Conservation (phyloP, 2,888 invertebrate species). For the Drepanosiphum platanoidis region DNA sequence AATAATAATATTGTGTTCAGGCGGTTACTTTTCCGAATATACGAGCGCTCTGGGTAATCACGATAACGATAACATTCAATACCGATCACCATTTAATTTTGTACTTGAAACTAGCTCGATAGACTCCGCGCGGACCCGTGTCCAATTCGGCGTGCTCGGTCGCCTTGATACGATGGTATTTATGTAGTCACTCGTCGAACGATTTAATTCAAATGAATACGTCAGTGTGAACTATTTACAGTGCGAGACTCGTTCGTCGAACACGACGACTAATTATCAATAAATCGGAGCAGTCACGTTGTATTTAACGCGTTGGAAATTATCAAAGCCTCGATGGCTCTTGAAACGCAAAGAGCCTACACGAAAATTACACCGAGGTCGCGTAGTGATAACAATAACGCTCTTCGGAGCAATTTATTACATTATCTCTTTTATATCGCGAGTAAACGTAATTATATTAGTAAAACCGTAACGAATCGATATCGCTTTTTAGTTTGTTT, state of each 20-base stretch:
- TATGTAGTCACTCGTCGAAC: not conserved
- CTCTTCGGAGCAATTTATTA: not conserved
- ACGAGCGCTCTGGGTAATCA: not conserved
- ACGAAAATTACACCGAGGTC: not conserved
- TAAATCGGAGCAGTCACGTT: too few relatives aligned
- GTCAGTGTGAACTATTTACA: too few relatives aligned
- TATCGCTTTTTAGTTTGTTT: not conserved
- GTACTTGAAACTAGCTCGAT: constrained; percentile 32
- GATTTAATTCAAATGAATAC: not conserved
- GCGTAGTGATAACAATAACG: not conserved
- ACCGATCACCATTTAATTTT: not conserved
- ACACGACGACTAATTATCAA: too few relatives aligned
- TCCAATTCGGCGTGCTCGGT: not conserved
- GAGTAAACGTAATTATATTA: not conserved
- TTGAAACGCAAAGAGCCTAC: not conserved
- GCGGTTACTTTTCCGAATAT: not conserved
- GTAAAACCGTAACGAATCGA: not conserved
- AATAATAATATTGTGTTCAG: not conserved
- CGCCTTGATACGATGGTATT: not conserved
- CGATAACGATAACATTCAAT: not conserved
- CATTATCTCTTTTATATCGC: not conserved
- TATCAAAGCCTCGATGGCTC: too few relatives aligned
- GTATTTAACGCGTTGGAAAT: too few relatives aligned
- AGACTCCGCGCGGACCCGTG: not conserved
- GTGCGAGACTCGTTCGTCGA: too few relatives aligned